Evolutionary conservation across 2,113 vertebrate genomes (phyloP).

Genomic region (Eonycteris spelaea): DNA sequence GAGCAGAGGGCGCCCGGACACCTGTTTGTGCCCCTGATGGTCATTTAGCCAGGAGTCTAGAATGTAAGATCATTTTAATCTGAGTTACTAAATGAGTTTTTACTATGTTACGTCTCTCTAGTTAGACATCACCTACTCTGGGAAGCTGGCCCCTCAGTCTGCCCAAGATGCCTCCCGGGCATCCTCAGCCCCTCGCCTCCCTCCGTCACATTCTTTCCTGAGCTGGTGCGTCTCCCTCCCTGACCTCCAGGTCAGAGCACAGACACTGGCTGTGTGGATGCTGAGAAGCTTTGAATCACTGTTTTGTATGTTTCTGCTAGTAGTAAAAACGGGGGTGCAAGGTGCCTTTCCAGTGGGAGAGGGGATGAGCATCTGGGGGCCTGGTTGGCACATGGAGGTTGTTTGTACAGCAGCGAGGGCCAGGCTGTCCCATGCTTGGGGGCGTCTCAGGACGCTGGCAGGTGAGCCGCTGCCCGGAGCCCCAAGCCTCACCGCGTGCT

Average conservation of each 20-base stretch:
- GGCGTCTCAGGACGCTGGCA: neutral
- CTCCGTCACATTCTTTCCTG: rapidly evolving
- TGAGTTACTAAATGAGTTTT: neutral
- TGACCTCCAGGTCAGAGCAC: rapidly evolving
- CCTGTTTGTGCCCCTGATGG: neutral
- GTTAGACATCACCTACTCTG: neutral
- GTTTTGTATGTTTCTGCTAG: neutral
- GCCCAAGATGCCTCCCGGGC: neutral
- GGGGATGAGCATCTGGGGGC: rapidly evolving
- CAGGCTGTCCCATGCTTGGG: neutral
- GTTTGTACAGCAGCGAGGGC: neutral
- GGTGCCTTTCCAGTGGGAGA: neutral
- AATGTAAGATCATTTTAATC: neutral
- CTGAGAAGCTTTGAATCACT: neutral
- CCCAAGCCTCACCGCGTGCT: rapidly evolving
- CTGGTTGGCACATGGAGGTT: neutral
- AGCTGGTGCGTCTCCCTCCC: neutral
- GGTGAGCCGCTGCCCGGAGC: neutral
- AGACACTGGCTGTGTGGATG: neutral
- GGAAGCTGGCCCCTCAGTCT: neutral
- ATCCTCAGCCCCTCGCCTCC: neutral
- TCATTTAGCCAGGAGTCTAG: neutral
- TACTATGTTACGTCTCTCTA: neutral
- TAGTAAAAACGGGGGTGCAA: neutral
- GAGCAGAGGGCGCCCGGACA: neutral